phyloP scores from a whole-genome alignment of 1,140 invertebrate genomes.

The Drosophila bocqueti region DNA sequence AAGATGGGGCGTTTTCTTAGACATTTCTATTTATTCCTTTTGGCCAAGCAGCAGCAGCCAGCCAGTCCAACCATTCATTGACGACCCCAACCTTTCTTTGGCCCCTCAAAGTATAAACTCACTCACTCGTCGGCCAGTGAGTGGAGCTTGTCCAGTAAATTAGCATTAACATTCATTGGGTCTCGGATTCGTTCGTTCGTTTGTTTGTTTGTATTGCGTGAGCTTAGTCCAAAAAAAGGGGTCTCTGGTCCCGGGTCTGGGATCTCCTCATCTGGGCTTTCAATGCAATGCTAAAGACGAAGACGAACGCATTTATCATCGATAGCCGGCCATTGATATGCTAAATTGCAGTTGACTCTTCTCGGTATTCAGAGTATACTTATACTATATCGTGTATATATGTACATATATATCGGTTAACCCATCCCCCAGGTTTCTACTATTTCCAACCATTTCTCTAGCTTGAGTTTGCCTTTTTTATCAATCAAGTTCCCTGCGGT shows the following conservation, averaged over 20 bases:
- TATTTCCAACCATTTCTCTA: slow-evolving; percentile 21
- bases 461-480: slow-evolving; percentile 35
- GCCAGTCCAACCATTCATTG: slow-evolving; percentile 53
- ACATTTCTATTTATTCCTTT: slow-evolving; percentile 58
- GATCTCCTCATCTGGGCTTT: slow-evolving; percentile 2
- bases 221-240: slow-evolving; percentile 38
- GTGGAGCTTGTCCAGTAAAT: slow-evolving; percentile 74
- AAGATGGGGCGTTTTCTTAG: slow-evolving; percentile 12
- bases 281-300: slow-evolving; percentile 47
- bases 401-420: slow-evolving; percentile 34
- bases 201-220: slow-evolving; percentile 53
- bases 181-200: slow-evolving; percentile 11
- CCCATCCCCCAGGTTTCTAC: slow-evolving; percentile 1
- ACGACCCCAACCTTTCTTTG: slow-evolving; percentile 28
- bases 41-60: slow-evolving; percentile 1
- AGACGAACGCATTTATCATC: slow-evolving; percentile 63
- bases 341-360: slow-evolving; percentile 60
- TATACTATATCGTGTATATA: neutral
- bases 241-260: neutral
- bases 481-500: slow-evolving; percentile 78
- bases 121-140: slow-evolving; percentile 17
- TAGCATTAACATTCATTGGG: slow-evolving; percentile 71
- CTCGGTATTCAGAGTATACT: slow-evolving; percentile 27
- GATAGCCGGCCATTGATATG: slow-evolving; percentile 54
- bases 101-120: slow-evolving; percentile 6